phyloP scores from a whole-genome alignment of 2,113 vertebrate genomes.

The Danionella cerebrum region DNA sequence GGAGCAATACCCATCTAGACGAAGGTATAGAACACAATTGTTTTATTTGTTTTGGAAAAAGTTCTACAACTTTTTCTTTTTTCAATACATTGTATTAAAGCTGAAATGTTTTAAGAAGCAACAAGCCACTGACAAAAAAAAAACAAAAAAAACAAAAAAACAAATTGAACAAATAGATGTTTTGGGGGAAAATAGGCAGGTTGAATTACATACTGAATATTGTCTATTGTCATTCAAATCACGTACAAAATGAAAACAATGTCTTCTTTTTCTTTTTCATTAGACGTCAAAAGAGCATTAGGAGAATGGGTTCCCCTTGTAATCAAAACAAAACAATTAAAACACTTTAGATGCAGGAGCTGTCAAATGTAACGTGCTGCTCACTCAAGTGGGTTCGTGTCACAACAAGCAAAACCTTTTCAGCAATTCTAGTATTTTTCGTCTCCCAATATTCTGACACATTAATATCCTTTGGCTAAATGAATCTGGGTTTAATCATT shows the following conservation, averaged over 20 bases:
- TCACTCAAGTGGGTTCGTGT: conserved; percentile 27
- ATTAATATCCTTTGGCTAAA: conserved; percentile 14
- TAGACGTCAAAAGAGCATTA: conserved; percentile 24
- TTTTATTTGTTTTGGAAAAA: too few species aligned
- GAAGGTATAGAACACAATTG: neutral
- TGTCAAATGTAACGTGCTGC: conserved; percentile 5
- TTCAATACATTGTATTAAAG: neutral
- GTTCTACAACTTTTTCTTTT: too few species aligned
- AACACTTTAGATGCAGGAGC: conserved; percentile 27
- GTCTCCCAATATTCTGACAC: conserved; percentile 28
- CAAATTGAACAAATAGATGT: too few species aligned
- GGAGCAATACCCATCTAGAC: neutral
- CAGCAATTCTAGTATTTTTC: conserved; percentile 20
- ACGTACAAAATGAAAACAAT: neutral
- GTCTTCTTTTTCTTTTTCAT: conserved; percentile 10
- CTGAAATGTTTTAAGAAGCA: too few species aligned
- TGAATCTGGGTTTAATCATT: neutral
- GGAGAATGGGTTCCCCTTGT: conserved; percentile 23
- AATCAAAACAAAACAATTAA: conserved; percentile 43
- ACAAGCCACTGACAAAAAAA: too few species aligned
- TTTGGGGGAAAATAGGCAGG: neutral
- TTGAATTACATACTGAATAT: too few species aligned
- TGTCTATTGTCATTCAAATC: neutral
- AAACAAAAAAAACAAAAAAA: neutral
- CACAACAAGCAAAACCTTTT: conserved; percentile 33